These are phyloP conservation scores for Tuta absoluta DNA, from an alignment of 2,888 invertebrate species.

Conservation along the genomic window DNA sequence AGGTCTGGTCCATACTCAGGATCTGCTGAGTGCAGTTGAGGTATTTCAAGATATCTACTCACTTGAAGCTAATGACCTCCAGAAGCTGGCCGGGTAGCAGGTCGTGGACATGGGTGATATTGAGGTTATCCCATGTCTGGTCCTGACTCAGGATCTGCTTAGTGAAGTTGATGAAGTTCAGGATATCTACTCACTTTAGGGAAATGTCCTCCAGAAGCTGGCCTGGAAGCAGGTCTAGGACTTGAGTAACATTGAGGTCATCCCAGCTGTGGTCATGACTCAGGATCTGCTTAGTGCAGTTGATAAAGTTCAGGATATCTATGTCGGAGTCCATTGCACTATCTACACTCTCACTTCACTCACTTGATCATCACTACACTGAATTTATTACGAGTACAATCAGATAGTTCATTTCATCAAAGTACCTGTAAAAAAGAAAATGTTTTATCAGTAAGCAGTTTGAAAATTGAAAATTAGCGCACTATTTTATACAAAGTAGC, in stretches of 20 bases:
- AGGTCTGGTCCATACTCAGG: slow-evolving; percentile 57
- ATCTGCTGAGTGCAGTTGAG: slow-evolving; percentile 75
- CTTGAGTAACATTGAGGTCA: slow-evolving; percentile 66
- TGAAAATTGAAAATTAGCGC: no score
- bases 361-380: not conserved
- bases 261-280: slow-evolving; percentile 62
- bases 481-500: no score
- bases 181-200: slow-evolving; percentile 63
- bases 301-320: slow-evolving; percentile 69
- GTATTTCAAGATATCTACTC: slow-evolving; percentile 66
- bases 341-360: slow-evolving; percentile 1
- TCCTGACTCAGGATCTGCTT: no score
- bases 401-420: not conserved
- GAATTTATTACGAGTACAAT: not conserved
- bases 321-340: slow-evolving; percentile 64
- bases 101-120: no score
- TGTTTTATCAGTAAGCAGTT: not conserved
- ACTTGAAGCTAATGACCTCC: no score
- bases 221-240: slow-evolving; percentile 64
- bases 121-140: no score
- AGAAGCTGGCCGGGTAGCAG: no score
- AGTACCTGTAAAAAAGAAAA: slow-evolving; percentile 2
- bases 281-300: slow-evolving; percentile 72
- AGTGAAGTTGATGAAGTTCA: no score
- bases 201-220: slow-evolving; percentile 68